These are phyloP conservation scores for Craterocephalus amniculus DNA, from an alignment of 2,797 vertebrate species.

Conservation along the genomic window DNA sequence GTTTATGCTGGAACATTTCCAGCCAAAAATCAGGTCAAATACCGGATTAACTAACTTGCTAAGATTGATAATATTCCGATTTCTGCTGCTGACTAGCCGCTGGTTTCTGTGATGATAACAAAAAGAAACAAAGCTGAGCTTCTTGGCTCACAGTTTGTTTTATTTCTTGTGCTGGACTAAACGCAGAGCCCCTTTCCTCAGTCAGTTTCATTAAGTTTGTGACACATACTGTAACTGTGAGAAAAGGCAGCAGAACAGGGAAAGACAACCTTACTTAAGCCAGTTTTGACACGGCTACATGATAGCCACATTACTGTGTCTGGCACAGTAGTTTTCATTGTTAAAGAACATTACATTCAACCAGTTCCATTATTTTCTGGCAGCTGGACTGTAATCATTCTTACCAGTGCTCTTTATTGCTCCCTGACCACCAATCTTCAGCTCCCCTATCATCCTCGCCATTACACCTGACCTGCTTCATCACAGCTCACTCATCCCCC, in stretches of 20 bases:
- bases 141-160: conserved; percentile 52
- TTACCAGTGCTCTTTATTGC: conserved; percentile 71
- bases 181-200: conserved; percentile 33
- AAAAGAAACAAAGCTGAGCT: conserved; percentile 49
- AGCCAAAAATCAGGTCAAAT: conserved; percentile 37
- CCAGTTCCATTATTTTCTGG: conserved; percentile 60
- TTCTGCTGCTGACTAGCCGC: conserved; percentile 52
- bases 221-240: conserved; percentile 25
- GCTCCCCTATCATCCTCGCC: conserved; percentile 69
- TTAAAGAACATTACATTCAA: conserved; percentile 59
- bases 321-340: conserved; percentile 38
- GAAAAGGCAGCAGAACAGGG: conserved; percentile 23
- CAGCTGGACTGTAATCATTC: conserved; percentile 72
- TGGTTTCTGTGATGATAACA: conserved; percentile 70
- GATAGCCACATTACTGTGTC: conserved; percentile 32
- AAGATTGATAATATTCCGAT: conserved; percentile 60
- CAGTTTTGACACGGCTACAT: conserved; percentile 47
- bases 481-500: conserved; percentile 63
- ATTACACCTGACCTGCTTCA: conserved; percentile 76
- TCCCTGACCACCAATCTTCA: conserved; percentile 71
- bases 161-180: conserved; percentile 53
- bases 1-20: conserved; percentile 20
- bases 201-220: conserved; percentile 53
- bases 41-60: conserved; percentile 35
- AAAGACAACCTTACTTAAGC: conserved; percentile 27